Percentiles rank a stretch among this genome's conserved stretches.
Evolutionary conservation across 2,797 vertebrate species (phyloP).

Genomic region (Otus scops): DNA sequence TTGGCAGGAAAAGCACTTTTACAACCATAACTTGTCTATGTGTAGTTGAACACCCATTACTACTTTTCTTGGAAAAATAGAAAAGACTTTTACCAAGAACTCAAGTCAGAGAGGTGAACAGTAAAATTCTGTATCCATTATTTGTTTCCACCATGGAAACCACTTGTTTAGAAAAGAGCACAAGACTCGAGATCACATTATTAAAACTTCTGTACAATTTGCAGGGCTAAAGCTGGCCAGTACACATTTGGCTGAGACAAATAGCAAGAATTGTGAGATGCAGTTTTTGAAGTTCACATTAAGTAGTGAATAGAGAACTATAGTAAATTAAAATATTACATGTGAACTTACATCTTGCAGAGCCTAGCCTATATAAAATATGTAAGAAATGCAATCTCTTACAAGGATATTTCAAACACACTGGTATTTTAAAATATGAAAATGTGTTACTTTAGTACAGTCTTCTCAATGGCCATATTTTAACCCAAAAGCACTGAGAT

Average conservation of each 20-base stretch:
- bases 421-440: neutral
- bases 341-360: neutral
- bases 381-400: accelerated
- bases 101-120: neutral
- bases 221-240: neutral
- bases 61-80: neutral
- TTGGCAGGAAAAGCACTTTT: neutral
- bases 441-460: neutral
- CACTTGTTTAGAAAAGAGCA: neutral
- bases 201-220: neutral
- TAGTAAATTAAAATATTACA: neutral
- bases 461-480: neutral
- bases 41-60: neutral
- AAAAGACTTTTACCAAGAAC: neutral
- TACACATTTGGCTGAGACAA: neutral
- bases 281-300: neutral
- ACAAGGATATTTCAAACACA: neutral
- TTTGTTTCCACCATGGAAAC: neutral
- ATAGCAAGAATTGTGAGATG: neutral
- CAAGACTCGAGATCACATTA: neutral
- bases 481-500: neutral
- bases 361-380: neutral
- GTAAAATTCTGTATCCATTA: neutral
- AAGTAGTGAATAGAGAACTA: neutral
- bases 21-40: neutral